phyloP scores from a whole-genome alignment of 2,888 invertebrate genomes.

The Nephrocerus scutellatus region DNA sequence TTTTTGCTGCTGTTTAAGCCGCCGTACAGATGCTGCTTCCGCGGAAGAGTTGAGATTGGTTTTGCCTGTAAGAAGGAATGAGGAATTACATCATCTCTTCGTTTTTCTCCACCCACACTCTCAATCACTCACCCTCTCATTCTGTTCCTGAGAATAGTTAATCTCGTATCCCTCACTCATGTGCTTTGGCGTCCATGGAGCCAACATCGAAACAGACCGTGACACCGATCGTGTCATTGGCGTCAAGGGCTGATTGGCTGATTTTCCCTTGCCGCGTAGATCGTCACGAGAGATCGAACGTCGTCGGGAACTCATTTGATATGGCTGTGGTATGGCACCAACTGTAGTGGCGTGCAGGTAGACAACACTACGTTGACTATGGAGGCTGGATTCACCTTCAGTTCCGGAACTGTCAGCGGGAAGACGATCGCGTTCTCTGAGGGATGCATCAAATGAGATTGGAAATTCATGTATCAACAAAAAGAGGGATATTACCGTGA shows the following conservation, averaged over 20 bases:
- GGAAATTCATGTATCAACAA: background rate
- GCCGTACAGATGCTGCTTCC: constrained; percentile 35
- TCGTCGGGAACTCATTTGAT: constrained; percentile 53
- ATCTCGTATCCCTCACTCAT: constrained; percentile 68
- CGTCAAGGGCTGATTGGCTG: constrained; percentile 32
- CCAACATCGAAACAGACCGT: constrained; percentile 72
- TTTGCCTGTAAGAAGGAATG: constrained; percentile 22
- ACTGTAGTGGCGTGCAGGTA: constrained; percentile 82
- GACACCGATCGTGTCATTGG: constrained; percentile 64
- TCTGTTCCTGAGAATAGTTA: constrained; percentile 62
- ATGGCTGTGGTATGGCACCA: constrained; percentile 76
- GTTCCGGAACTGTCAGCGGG: constrained; percentile 54
- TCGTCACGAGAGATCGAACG: constrained; percentile 69
- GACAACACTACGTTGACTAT: constrained; percentile 75
- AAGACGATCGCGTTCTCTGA: constrained; percentile 42
- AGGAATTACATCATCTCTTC: background rate
- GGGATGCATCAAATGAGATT: background rate
- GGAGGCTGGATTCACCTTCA: constrained; percentile 70
- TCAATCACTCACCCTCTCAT: constrained; percentile 32
- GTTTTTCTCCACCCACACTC: background rate
- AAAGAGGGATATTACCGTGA: constrained; percentile 26
- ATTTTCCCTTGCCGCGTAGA: constrained; percentile 52
- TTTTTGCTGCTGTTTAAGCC: constrained; percentile 35
- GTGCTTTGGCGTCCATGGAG: constrained; percentile 76
- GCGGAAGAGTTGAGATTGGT: constrained; percentile 37